Base-by-base conservation (phyloP, 2,888 invertebrate genomes). In the Epirrhoe tristata region DNA sequence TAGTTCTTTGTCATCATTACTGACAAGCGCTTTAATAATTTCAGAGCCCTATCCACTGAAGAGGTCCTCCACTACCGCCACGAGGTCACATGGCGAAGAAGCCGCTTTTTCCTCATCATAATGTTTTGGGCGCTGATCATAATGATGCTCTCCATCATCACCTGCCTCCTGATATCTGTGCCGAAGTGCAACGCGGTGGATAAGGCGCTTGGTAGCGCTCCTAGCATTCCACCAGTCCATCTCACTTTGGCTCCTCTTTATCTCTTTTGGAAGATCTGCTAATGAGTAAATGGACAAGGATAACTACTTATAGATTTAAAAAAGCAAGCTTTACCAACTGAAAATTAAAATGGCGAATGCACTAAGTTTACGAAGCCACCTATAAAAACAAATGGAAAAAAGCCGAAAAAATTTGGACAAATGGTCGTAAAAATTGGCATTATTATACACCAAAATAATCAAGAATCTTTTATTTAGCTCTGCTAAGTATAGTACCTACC, bases 101-200 rank as follows among this genome's bases (percentile, higher is more conserved):
- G 91, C 0, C 88, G 94, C 0, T 86, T 89, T 63, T 81, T 88
- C 65, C 78, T 94, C 24, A 78, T 94, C 70, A 74, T 91, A 39
- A 81, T 93, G 75, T 94, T 94, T 83, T 94, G 94, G 93, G 83
- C 91, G 0, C 76, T 88, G 39, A 82, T 95, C 70, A 82, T 89
- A 0, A 81, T 93, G 79, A 88, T 93, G 75, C 86, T 95, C 0
- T 81, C 91, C 3, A 81, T 91, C 53, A 85, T 94, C 31, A 89
- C 91, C 4, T 81, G 86, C 43, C 81, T 94, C 48, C 80, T 93
- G 16, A 64, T 86, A 10, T 78, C 77, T 0, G 71, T 80, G 6
- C 76, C 82, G 1, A 67, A 70, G 0, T 89, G 87, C 58, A 63
- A 74, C 7, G 39, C 71, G 1, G 61, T 71, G 2, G 79, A 79